Conservation (phyloP, 2,888 invertebrate genomes). For the Entomobrya proxima region DNA sequence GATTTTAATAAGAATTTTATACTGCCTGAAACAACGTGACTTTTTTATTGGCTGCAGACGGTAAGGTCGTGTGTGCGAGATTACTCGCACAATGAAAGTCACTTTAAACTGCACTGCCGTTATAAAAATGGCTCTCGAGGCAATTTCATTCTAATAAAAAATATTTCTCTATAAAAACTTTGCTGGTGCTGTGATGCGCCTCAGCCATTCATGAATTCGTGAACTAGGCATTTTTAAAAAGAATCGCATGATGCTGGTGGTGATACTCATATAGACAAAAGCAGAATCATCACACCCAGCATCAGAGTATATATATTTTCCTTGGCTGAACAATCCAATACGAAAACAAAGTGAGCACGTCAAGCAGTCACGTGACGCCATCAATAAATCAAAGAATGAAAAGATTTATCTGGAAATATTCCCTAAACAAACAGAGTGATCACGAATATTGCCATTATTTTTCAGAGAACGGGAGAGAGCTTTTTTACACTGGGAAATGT, state of each 20-base stretch:
- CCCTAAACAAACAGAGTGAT: slow-evolving; percentile 50
- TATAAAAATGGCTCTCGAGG: background rate
- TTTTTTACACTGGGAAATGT: background rate
- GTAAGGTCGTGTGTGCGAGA: background rate
- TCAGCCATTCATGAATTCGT: background rate
- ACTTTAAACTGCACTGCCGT: background rate
- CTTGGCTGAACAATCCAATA: background rate
- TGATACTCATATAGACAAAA: too few relatives aligned
- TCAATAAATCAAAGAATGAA: slow-evolving; percentile 59
- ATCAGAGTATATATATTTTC: too few relatives aligned
- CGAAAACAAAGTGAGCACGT: slow-evolving; percentile 18
- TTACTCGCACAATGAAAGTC: slow-evolving; percentile 9
- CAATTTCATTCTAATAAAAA: background rate
- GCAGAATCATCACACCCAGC: background rate
- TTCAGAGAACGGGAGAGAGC: background rate
- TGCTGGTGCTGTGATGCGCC: background rate
- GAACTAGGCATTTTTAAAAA: background rate
- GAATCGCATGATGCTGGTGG: background rate
- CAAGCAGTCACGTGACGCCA: slow-evolving; percentile 65
- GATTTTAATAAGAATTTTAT: slow-evolving; percentile 20
- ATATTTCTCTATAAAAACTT: background rate
- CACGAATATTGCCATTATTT: background rate
- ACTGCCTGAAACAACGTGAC: slow-evolving; percentile 2
- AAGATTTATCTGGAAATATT: slow-evolving; percentile 56
- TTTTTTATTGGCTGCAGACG: background rate